Evolutionary conservation across 2,797 vertebrate species (phyloP), one percentile per base, ranked within the genome.

Genomic region (Schizopygopsis pylzovi): DNA sequence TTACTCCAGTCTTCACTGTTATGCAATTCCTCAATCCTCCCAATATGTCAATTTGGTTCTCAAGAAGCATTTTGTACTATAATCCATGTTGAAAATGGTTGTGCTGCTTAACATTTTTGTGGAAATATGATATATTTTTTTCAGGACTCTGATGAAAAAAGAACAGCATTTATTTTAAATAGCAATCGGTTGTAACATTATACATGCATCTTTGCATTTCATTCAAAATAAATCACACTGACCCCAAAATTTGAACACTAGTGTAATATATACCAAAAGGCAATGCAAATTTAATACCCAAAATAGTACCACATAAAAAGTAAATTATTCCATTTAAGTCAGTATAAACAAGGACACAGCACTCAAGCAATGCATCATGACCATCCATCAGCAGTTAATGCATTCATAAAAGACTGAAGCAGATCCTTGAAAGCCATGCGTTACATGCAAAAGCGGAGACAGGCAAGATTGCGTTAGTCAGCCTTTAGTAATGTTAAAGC

Each of bases 361-460:
- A 87, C 71, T 63, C 80, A 87, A 78, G 79, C 1, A 10, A 86
- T 70, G 67, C 73, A 86, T 33, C 52, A 59, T 18, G 77, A 86
- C 45, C 84, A 41, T 47, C 80, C 86, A 82, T 80, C 56, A 85
- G 81, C 73, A 47, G 65, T 79, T 68, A 82, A 61, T 75, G 45
- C 11, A 56, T 63, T 82, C 70, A 70, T 28, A 84, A 84, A 87
- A 9, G 16, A 86, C 88, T 15, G 43, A 89, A 92, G 89, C 85
- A 87, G 49, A 84, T 79, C 71, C 77, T 65, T 86, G 65, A 88
- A 52, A 86, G 90, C 83, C 93, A 94, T 92, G 93, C 93, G 91
- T 76, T 25, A 85, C 94, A 93, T 93, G 94, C 94, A 93, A 88
- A 92, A 85, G 87, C 85, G 76, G 52, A 6, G 88, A 85, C 86